Conservation (phyloP, 2,113 vertebrate genomes). For the Mola mola region DNA sequence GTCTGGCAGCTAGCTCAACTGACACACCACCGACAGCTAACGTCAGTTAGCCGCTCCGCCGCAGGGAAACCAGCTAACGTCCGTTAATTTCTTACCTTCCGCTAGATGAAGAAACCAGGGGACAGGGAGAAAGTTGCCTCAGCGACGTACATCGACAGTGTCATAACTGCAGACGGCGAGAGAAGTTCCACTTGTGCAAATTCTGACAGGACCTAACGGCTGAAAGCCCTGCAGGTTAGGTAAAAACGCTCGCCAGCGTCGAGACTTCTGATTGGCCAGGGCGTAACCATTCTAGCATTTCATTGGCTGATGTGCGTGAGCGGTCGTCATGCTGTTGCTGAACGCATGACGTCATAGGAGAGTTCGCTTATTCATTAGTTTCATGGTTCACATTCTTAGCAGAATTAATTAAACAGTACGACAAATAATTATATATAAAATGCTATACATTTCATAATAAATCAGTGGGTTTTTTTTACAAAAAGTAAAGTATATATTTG, state of each 20-base stretch:
- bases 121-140: conserved; percentile 40
- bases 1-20: conserved; percentile 34
- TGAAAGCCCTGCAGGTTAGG: conserved; percentile 33
- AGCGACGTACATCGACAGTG: conserved; percentile 35
- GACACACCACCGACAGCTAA: conserved; percentile 56
- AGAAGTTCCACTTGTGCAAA: conserved; percentile 1
- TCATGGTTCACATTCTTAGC: background rate
- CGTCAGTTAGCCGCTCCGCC: background rate
- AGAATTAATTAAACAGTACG: background rate
- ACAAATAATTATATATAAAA: background rate
- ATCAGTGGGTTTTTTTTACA: too few species aligned
- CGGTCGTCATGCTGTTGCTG: conserved; percentile 10
- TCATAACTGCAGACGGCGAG: conserved; percentile 60
- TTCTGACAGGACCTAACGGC: conserved; percentile 30
- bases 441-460: too few species aligned
- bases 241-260: conserved; percentile 6
- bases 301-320: conserved; percentile 61
- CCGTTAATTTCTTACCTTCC: conserved; percentile 72
- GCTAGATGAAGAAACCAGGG: conserved; percentile 76
- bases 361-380: background rate
- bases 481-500: too few species aligned
- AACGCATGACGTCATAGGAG: conserved; percentile 31
- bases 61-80: background rate
- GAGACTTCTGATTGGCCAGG: conserved; percentile 70
- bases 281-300: background rate